Percentiles rank a stretch among this genome's conserved stretches.
These are phyloP conservation scores for Philereme transversata DNA, from an alignment of 2,888 invertebrate species.

Conservation along the genomic window DNA sequence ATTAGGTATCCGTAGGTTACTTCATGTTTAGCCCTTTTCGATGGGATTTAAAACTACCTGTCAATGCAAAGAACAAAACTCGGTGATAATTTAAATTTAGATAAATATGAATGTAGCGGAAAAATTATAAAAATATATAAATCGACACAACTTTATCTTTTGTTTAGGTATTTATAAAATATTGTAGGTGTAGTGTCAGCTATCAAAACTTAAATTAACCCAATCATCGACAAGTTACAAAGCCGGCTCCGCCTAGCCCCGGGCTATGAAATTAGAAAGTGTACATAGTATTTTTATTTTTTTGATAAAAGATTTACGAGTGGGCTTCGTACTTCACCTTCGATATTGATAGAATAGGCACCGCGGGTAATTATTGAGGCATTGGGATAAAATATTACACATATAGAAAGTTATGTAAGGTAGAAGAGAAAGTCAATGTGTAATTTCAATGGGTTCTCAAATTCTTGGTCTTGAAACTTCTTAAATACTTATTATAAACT, in stretches of 20 bases:
- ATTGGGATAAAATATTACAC: constrained; percentile 23
- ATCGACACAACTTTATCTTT: neutral
- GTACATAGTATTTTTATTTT: constrained; percentile 47
- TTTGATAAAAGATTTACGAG: constrained; percentile 73
- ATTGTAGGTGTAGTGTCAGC: constrained; percentile 27
- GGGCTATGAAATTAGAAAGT: constrained; percentile 80
- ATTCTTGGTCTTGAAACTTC: constrained; percentile 8
- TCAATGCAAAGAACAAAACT: no score
- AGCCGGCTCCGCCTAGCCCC: constrained; percentile 61
- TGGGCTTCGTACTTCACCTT: constrained; percentile 44
- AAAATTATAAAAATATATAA: neutral
- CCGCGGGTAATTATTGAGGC: constrained; percentile 25
- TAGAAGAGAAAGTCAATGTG: constrained; percentile 33
- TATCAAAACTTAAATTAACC: constrained; percentile 30
- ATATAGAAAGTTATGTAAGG: constrained; percentile 31
- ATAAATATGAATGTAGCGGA: no score
- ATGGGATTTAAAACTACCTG: no score
- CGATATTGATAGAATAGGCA: constrained; percentile 20
- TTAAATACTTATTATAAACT: no score
- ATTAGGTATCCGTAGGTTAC: no score
- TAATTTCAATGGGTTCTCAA: constrained; percentile 27
- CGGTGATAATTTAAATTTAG: no score
- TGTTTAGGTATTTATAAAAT: constrained; percentile 4
- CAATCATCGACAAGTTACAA: constrained; percentile 41
- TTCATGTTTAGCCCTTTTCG: no score